phyloP scores from a whole-genome alignment of 2,113 vertebrate species.

The Melanerpes formicivorus region DNA sequence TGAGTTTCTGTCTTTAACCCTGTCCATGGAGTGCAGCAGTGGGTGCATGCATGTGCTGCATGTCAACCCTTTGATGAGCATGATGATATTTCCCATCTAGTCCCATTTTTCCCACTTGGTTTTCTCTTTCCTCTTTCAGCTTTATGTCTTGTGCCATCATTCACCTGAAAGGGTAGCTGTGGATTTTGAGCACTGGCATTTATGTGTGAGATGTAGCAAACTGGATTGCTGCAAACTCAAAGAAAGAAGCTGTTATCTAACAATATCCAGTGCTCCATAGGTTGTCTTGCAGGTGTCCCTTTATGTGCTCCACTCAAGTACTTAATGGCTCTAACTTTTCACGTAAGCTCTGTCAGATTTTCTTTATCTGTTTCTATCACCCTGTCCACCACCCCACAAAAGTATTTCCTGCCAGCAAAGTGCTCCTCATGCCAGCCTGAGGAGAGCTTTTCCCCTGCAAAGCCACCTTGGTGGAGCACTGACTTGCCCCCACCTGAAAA shows the following conservation, averaged over 20 bases:
- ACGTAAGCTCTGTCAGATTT: constrained; percentile 31
- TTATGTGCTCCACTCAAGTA: constrained; percentile 21
- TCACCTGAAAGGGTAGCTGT: background rate
- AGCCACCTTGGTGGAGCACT: background rate
- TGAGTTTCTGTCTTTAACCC: background rate
- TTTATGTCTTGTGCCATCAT: background rate
- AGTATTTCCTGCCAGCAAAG: background rate
- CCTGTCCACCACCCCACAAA: background rate
- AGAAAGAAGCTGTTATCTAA: constrained; percentile 50
- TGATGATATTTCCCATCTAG: background rate
- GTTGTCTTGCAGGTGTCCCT: constrained; percentile 56
- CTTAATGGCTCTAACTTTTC: constrained; percentile 44
- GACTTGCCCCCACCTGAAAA: background rate
- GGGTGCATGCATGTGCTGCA: background rate
- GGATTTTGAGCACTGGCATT: constrained; percentile 40
- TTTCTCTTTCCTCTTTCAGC: constrained; percentile 2
- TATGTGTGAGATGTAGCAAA: constrained; percentile 45
- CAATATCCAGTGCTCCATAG: constrained; percentile 57
- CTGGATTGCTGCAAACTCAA: background rate
- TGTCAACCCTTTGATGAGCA: background rate
- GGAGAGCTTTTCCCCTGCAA: background rate
- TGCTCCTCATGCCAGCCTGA: background rate
- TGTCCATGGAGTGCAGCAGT: background rate
- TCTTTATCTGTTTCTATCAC: constrained; percentile 26
- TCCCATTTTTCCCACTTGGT: background rate